These are phyloP conservation scores for Beris morrisii DNA, from an alignment of 2,888 invertebrate species.

Conservation along the genomic window DNA sequence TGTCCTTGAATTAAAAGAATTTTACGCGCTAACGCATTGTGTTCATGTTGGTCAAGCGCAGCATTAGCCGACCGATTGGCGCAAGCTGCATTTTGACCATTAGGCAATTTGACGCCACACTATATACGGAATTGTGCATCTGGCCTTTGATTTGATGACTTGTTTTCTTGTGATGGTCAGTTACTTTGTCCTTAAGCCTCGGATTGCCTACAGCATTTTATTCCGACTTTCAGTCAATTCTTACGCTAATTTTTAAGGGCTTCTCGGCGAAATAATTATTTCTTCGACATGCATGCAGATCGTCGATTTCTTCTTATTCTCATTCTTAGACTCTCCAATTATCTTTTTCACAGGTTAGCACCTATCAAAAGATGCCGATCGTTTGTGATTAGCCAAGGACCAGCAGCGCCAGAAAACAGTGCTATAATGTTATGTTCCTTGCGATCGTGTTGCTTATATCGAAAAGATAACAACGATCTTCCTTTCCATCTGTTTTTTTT, in stretches of 20 bases:
- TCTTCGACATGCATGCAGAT: constrained; percentile 17
- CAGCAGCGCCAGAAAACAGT: constrained; percentile 16
- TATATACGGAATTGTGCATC: background rate
- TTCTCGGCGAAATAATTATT: constrained; percentile 22
- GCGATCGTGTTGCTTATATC: constrained; percentile 1
- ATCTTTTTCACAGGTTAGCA: constrained; percentile 37
- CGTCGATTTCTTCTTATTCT: background rate
- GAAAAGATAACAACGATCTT: constrained; percentile 21
- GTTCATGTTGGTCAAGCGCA: background rate
- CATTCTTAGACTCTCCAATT: constrained; percentile 28
- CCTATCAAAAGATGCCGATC: constrained; percentile 32
- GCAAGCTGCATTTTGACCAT: background rate
- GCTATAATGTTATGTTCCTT: constrained; percentile 15
- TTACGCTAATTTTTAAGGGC: no score
- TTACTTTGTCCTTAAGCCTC: background rate
- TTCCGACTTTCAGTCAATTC: no score
- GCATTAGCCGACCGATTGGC: background rate
- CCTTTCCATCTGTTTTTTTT: background rate
- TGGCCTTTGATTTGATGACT: no score
- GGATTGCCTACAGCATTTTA: no score
- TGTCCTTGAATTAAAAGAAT: constrained; percentile 26
- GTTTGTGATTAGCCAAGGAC: background rate
- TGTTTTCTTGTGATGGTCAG: constrained; percentile 27
- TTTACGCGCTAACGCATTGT: constrained; percentile 1
- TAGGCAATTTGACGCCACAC: constrained; percentile 7